These are phyloP conservation scores for Phyllotreta striolata DNA, from an alignment of 2,888 invertebrate genomes.

Conservation along the genomic window DNA sequence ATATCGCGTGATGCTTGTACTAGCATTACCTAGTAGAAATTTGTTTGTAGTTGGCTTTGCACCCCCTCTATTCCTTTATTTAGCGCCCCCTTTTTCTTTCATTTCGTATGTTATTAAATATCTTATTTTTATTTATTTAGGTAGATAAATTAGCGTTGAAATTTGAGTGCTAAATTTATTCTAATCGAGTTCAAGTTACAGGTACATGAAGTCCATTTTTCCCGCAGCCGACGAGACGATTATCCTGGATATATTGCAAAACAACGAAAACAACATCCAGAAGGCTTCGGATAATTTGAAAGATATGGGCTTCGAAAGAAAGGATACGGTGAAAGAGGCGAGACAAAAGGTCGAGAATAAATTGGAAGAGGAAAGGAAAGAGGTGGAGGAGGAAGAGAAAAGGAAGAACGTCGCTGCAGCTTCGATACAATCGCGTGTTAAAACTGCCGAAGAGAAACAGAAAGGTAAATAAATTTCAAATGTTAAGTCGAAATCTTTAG, in stretches of 20 bases:
- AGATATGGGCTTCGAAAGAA: slow-evolving; percentile 83
- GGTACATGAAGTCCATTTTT: slow-evolving; percentile 91
- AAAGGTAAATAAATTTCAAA: slow-evolving; percentile 64
- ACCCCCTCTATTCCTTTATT: too few species aligned
- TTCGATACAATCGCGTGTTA: slow-evolving; percentile 69
- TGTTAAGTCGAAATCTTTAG: too few species aligned
- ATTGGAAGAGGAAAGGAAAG: slow-evolving; percentile 50
- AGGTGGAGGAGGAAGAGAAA: slow-evolving; percentile 41
- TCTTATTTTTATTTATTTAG: too few species aligned
- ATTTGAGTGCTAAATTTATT: not conserved
- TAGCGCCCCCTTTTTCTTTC: too few species aligned
- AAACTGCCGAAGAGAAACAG: slow-evolving; percentile 74
- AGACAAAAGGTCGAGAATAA: slow-evolving; percentile 62
- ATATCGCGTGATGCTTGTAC: too few species aligned
- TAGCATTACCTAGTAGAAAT: too few species aligned
- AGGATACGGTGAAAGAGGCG: slow-evolving; percentile 68
- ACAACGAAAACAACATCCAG: slow-evolving; percentile 90
- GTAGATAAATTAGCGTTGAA: too few species aligned
- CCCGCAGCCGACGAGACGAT: slow-evolving; percentile 90
- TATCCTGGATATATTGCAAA: slow-evolving; percentile 82
- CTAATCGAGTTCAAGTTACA: slow-evolving; percentile 58
- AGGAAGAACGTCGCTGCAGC: slow-evolving; percentile 49
- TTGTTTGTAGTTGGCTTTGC: too few species aligned
- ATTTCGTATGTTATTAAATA: too few species aligned
- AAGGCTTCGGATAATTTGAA: slow-evolving; percentile 83